Evolutionary conservation across 1,140 invertebrate genomes (phyloP).

Genomic region (Cherax destructor): DNA sequence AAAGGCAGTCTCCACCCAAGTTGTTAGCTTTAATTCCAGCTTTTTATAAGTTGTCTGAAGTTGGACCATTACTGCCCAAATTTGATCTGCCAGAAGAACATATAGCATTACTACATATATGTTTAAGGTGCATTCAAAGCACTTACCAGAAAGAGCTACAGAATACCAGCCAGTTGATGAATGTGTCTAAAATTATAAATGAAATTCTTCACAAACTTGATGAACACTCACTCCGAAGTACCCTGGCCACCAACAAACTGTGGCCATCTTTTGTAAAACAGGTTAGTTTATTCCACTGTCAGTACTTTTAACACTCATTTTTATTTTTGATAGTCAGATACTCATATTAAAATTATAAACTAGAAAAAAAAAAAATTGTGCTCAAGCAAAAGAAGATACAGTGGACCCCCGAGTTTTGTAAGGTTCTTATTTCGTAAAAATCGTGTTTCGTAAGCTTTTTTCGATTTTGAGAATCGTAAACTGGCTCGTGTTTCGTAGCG

Average conservation of each 20-base stretch:
- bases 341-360: too few relatives aligned
- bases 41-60: conserved; percentile 3
- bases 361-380: too few relatives aligned
- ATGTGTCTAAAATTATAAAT: background rate
- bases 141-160: conserved; percentile 12
- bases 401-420: too few relatives aligned
- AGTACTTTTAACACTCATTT: background rate
- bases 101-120: conserved; percentile 30
- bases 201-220: conserved; percentile 9
- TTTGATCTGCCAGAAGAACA: conserved; percentile 33
- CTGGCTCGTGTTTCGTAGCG: too few relatives aligned
- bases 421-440: too few relatives aligned
- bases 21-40: conserved; percentile 19
- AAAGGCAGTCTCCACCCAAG: conserved; percentile 3
- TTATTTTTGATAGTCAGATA: background rate
- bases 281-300: background rate
- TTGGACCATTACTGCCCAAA: background rate
- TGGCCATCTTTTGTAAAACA: conserved; percentile 40
- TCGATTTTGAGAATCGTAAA: too few relatives aligned
- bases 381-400: too few relatives aligned
- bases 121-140: conserved; percentile 17
- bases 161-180: conserved; percentile 5
- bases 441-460: too few relatives aligned
- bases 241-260: conserved; percentile 4
- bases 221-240: background rate